Conservation (phyloP, 2,113 vertebrate species). For the Hydrolagus affinis region DNA sequence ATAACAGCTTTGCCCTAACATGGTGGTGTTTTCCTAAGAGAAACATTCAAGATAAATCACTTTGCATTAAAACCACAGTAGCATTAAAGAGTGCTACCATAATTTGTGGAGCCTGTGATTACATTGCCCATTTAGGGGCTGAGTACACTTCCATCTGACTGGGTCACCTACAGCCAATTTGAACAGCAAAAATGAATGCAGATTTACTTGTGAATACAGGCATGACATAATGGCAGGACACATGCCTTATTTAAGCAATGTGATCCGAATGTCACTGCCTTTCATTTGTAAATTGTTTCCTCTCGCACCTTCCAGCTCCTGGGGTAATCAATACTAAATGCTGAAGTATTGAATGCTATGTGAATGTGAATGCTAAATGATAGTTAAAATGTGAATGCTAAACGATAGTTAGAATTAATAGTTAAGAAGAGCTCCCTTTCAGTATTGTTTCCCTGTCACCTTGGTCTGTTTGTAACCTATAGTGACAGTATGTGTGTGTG, state of each 20-base stretch:
- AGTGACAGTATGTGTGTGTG: neutral
- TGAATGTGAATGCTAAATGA: neutral
- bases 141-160: neutral
- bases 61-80: neutral
- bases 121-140: neutral
- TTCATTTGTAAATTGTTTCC: conserved; percentile 6
- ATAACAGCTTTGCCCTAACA: no score
- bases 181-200: neutral
- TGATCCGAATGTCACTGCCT: neutral
- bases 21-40: neutral
- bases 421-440: neutral
- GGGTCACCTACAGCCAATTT: neutral
- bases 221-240: neutral
- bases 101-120: conserved; percentile 9
- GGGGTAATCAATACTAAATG: no score
- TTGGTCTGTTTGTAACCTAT: neutral
- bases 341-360: no score
- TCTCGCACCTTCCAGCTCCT: no score
- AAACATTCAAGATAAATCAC: neutral
- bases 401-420: conserved; percentile 14
- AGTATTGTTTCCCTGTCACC: neutral
- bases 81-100: neutral
- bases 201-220: neutral
- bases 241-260: no score
- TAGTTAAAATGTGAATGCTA: conserved; percentile 21